These are phyloP conservation scores for Chrysotoxum bicinctum DNA, from an alignment of 2,888 invertebrate genomes.

Conservation along the genomic window DNA sequence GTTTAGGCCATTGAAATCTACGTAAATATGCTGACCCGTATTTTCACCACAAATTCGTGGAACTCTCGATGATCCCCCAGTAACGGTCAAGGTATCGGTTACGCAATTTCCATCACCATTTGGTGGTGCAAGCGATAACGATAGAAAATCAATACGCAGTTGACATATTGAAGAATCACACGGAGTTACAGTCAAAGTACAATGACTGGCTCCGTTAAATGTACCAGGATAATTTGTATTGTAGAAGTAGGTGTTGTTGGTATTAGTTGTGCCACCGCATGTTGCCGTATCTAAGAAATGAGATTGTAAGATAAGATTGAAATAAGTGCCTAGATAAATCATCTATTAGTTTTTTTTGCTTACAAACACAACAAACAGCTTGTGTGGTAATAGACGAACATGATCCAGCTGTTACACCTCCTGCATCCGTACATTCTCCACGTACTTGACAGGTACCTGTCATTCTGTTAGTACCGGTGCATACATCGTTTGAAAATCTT, in stretches of 20 bases:
- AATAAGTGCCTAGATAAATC: no score
- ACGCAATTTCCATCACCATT: conserved; percentile 87
- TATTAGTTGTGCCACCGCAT: conserved; percentile 87
- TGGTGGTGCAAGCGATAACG: conserved; percentile 88
- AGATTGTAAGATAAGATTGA: background rate
- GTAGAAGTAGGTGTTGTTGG: conserved; percentile 92
- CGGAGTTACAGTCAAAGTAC: conserved; percentile 87
- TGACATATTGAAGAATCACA: conserved; percentile 84
- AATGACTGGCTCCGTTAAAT: conserved; percentile 86
- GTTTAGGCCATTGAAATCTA: conserved; percentile 87
- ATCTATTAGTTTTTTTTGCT: conserved; percentile 78
- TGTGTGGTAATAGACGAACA: conserved; percentile 87
- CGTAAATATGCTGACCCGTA: conserved; percentile 89
- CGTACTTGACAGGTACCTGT: conserved; percentile 90
- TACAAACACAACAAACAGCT: conserved; percentile 92
- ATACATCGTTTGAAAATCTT: conserved; percentile 89
- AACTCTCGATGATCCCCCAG: conserved; percentile 86
- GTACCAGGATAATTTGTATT: conserved; percentile 89
- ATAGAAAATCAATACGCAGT: conserved; percentile 90
- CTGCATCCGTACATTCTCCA: conserved; percentile 87
- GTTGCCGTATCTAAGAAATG: conserved; percentile 85
- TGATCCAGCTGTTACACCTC: conserved; percentile 87
- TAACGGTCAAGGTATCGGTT: conserved; percentile 87
- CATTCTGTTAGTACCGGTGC: conserved; percentile 85
- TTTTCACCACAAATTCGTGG: conserved; percentile 91